Percentiles rank a stretch among this genome's conserved stretches.
phyloP scores from a whole-genome alignment of 2,113 vertebrate genomes.

The Himantopus leucocephalus region DNA sequence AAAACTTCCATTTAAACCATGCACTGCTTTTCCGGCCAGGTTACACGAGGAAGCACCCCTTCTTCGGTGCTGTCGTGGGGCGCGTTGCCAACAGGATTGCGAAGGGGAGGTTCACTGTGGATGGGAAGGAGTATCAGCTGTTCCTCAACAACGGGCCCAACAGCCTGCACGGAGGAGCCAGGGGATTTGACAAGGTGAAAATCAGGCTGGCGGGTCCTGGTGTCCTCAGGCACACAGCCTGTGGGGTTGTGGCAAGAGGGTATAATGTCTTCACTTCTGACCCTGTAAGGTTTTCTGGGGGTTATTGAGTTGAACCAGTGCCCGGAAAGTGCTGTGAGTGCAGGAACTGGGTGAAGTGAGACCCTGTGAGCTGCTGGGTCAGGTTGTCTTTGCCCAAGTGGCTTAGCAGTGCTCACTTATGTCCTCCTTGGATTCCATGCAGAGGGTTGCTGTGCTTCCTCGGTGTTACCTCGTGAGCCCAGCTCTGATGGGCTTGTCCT shows the following conservation, averaged over 20 bases:
- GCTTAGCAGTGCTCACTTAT: neutral
- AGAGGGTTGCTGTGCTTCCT: neutral
- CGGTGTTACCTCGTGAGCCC: neutral
- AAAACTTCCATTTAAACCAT: rapidly evolving
- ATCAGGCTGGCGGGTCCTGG: rapidly evolving
- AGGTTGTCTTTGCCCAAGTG: neutral
- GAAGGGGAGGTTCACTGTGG: constrained; percentile 79
- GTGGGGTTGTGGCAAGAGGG: neutral
- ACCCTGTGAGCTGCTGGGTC: neutral
- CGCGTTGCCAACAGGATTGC: constrained; percentile 93
- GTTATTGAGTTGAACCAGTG: neutral
- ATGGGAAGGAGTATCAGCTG: constrained; percentile 81
- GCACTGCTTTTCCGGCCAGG: constrained; percentile 66
- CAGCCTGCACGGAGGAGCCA: constrained; percentile 88
- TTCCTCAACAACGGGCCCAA: constrained; percentile 88
- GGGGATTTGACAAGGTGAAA: constrained; percentile 91
- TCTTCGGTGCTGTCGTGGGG: constrained; percentile 87
- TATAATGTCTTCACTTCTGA: neutral
- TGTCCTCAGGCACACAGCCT: neutral
- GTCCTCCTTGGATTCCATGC: neutral
- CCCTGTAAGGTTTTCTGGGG: neutral
- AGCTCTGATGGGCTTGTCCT: neutral
- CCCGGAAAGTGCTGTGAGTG: neutral
- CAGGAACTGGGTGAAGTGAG: neutral
- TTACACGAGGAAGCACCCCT: constrained; percentile 84